A percentile compares a stretch with the other conserved stretches of the same genome.
Conservation (phyloP, 64 coral and sea anemone genomes). For the Dendrophyllia cribrosa region DNA sequence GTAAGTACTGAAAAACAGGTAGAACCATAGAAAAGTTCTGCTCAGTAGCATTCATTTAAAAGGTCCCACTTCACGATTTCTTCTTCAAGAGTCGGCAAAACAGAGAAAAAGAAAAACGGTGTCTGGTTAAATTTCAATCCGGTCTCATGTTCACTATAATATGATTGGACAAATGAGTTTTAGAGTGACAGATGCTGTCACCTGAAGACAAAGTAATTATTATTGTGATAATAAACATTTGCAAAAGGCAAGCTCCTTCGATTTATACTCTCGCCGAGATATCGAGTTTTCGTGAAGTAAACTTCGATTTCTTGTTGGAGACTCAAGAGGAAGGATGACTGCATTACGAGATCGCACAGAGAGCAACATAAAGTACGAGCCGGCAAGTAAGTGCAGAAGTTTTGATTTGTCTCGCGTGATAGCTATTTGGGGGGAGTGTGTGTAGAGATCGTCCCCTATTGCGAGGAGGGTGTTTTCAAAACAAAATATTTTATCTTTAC, state of each 20-base stretch:
- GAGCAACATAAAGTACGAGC: constrained; percentile 69
- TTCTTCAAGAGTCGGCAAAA: no score
- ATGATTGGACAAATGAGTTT: not conserved
- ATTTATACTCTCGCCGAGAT: not conserved
- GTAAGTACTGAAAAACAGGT: no score
- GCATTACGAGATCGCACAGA: constrained; percentile 40
- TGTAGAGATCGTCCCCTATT: not conserved
- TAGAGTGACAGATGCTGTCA: not conserved
- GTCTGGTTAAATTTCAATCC: not conserved
- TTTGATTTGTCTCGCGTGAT: not conserved
- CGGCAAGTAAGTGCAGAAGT: constrained; percentile 52
- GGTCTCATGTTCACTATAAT: not conserved
- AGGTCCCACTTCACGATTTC: no score
- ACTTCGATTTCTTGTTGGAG: not conserved
- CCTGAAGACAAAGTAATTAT: not conserved
- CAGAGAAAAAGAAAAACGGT: no score
- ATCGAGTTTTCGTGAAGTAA: not conserved
- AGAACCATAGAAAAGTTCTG: no score
- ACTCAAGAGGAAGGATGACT: not conserved
- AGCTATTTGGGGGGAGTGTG: not conserved
- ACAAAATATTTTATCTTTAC: not conserved
- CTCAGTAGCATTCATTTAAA: no score
- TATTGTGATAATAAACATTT: not conserved
- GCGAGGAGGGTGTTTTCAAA: not conserved
- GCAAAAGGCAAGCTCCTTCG: not conserved